phyloP scores from a whole-genome alignment of 1,140 invertebrate genomes.

The Aphaenogaster rudis region DNA sequence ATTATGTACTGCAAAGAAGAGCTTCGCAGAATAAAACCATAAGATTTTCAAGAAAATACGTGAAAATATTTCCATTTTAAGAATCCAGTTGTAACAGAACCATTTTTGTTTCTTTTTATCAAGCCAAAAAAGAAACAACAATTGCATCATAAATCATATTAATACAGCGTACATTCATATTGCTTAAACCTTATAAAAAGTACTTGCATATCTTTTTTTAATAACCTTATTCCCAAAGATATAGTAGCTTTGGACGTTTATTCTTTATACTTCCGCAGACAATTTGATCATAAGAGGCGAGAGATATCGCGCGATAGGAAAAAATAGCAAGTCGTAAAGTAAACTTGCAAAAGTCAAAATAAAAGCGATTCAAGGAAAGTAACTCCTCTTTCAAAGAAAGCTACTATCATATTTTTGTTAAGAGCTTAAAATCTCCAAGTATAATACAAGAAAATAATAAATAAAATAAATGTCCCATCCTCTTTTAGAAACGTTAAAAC shows the following conservation, averaged over 20 bases:
- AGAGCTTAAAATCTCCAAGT: not conserved
- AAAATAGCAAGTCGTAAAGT: not conserved
- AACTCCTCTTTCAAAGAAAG: not conserved
- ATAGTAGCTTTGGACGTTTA: not conserved
- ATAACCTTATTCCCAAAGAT: not conserved
- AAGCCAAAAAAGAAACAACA: not conserved
- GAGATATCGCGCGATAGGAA: not conserved
- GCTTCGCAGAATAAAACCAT: not conserved
- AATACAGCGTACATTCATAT: not conserved
- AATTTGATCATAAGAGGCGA: slow-evolving; percentile 1
- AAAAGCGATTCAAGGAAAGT: not conserved
- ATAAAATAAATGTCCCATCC: not conserved
- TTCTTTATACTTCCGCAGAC: slow-evolving; percentile 3
- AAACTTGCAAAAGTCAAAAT: slow-evolving; percentile 17
- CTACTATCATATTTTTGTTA: not conserved
- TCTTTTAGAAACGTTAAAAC: not conserved
- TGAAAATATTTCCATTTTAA: not conserved
- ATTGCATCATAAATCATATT: slow-evolving; percentile 21
- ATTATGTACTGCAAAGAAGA: not conserved
- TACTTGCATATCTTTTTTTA: not conserved
- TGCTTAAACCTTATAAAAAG: slow-evolving; percentile 8
- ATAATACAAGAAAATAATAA: not conserved
- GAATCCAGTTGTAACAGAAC: not conserved
- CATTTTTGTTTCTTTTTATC: not conserved
- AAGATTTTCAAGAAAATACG: not conserved